Base-by-base conservation (phyloP, 2,888 invertebrate species). In the Cartodere bifasciata region DNA sequence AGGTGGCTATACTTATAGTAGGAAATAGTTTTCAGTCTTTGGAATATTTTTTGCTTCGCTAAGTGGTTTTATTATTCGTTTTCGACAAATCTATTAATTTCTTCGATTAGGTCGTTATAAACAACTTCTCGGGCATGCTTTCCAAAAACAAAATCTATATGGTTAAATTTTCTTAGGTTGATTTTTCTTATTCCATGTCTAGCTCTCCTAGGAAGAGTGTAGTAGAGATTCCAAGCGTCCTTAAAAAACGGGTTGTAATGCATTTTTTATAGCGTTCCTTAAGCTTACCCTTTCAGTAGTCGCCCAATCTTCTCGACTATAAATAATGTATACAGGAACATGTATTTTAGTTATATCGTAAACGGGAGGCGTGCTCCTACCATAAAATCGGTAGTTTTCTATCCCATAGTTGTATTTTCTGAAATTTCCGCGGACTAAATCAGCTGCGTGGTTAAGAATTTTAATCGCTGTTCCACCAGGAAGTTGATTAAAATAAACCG, bases 91-190 rank as follows among this genome's bases (percentile, higher is more conserved):
- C n/a, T n/a, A n/a, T n/a, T n/a, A n/a, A 52, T 37, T 13, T 47
- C 41, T 31, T 35, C 26, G 13, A 55, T 32, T 29, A 53, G 37
- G 4, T 47, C 45, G 31, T 58, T 41, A 44, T 75, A 77, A 2
- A 79, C 67, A 9, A 77, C 51, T 35, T 55, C 56, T 1, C 65
- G 65, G 1, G 72, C 73, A 43, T 76, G 68, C 4, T 63, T 60
- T 1, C 69, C 76, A 63, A 67, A 76, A 2, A 80, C 46, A 47
- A 78, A 81, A 50, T 81, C 81, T 14, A 79, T 60, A 42, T 82
- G 82, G 52, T 77, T 80, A 46, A 79, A 82, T 28, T 69, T 63
- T 20, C 68, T 60, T 27, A 65, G 56, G 2, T 70, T 63, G n/a
- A 81, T 69, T 42, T 67, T 56, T 39, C 67, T 67, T 48, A 69